Evolutionary conservation across 2,797 vertebrate species (phyloP).

Genomic region (Vespertilio murinus): DNA sequence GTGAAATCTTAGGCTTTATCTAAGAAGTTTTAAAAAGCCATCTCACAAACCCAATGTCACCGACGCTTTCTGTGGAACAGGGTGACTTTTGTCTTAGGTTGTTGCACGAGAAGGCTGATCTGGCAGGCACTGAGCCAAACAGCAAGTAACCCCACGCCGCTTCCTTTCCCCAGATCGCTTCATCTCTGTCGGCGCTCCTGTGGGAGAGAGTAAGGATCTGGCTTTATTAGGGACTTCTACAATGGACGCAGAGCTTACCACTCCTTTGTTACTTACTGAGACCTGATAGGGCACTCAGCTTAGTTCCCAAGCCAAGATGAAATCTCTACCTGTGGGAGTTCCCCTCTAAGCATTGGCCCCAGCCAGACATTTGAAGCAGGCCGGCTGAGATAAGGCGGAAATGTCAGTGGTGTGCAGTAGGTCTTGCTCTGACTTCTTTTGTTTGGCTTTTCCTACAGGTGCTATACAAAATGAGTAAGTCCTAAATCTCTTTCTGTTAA

Average conservation of each 20-base stretch:
- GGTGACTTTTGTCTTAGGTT: slow-evolving; percentile 6
- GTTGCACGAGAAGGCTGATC: background rate
- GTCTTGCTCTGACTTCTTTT: background rate
- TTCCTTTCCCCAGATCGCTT: background rate
- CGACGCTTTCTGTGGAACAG: background rate
- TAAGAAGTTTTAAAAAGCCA: slow-evolving; percentile 47
- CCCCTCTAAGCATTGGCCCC: background rate
- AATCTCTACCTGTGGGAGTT: background rate
- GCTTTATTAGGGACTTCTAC: slow-evolving; percentile 16
- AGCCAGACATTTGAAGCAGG: background rate
- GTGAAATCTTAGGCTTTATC: slow-evolving; percentile 56
- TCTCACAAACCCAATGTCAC: background rate
- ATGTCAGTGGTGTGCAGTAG: background rate
- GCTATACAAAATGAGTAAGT: background rate
- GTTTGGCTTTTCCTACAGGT: background rate
- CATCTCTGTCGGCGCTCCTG: background rate
- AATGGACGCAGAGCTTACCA: background rate
- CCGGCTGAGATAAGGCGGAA: background rate
- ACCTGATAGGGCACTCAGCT: background rate
- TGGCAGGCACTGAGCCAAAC: slow-evolving; percentile 10
- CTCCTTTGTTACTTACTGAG: background rate
- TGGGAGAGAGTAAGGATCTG: background rate
- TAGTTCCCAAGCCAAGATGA: background rate
- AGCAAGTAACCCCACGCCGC: background rate
- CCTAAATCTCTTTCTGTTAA: background rate